Base-by-base conservation (phyloP, 2,888 invertebrate genomes). In the Meta bourneti region DNA sequence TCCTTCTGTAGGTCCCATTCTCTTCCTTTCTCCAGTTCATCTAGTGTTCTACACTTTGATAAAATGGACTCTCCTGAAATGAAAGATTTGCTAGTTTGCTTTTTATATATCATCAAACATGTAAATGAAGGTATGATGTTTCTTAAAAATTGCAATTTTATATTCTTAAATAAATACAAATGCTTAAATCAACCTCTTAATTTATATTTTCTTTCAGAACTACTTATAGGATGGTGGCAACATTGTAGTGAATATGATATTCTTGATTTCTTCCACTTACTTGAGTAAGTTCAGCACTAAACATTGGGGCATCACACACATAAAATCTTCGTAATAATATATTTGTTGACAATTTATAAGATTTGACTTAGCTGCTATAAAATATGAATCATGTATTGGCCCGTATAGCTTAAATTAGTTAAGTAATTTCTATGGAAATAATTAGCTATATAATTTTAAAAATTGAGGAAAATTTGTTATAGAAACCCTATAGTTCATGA, bases 141-240 rank as follows among this genome's bases (percentile, higher is more conserved):
- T 48, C 77, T 20, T 75, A 6, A 11, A 75, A 69, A 16, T 34
- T 34, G 34, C 34, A 52, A 70, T 51, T 13, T 77, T n/a, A 19
- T 75, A 16, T 16, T 51, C 16, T 2, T 83, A 19, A 8, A 19
- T 20, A 11, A 54, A 7, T 61, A 48, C 49, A 52, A n/a, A 74
- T 72, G 34, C 34, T 4, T 34, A 34, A 34, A 34, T 2, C 34
- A 34, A 34, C 34, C 34, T 4, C 7, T 51, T 34, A 11, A 34
- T 52, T 71, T 75, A 75, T 48, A 11, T 75, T 75, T 74, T 89
- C 86, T 77, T 94, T 94, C 52, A 94, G 98, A 98, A 93, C 97
- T 98, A 94, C 96, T 98, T 90, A 96, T 98, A 84, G 97, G 97
- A 75, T 98, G 98, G 98, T 98, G 98, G 98, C 97, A 97, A 94